Base-by-base conservation (phyloP, 92 coral and sea anemone genomes). In the Bergia sp. region DNA sequence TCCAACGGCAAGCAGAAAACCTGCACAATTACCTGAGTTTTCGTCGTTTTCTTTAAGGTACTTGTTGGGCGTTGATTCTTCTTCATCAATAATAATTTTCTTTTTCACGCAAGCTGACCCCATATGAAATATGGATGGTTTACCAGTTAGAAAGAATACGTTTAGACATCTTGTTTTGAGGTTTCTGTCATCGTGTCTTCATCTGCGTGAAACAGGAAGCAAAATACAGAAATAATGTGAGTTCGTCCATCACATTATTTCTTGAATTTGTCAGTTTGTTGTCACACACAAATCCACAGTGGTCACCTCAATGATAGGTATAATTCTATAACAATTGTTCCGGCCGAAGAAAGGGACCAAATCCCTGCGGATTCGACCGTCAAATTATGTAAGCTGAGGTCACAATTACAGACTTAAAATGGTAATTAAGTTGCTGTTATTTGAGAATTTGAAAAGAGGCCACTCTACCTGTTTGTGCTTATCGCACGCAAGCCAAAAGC, bases 341-440 rank as follows among this genome's bases (percentile, higher is more conserved):
- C 37, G 87, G 44, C 42, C 66, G 79, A 42, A 8, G 41, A 45
- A 71, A 71, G 77, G 75, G 50, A 0, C 78, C 42, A 71, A 45
- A 69, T 72, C 87, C 79, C 87, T 8, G 57, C 78, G 77, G 87
- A 84, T 84, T 84, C 79, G 66, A 72, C 41, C 87, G 87, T 84
- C 87, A 71, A 80, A 79, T 82, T 69, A 84, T 84, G 65, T 84
- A 84, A 84, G 78, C 78, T 69, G 79, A 69, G 79, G 87, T 84
- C 87, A 84, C 65, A 84, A 84, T 69, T 84, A 45, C 78, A 21
- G 87, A 71, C 87, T 69, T 80, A 73, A 84, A 84, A 84, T 84
- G 87, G 87, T 84, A 84, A 84, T 84, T 84, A 84, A 69, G 79
- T 84, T 72, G 77, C 87, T 84, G 87, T 84, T 45, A 84, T 37